Evolutionary conservation across 2,888 invertebrate genomes (phyloP).

Genomic region (Electrophaes corylata): DNA sequence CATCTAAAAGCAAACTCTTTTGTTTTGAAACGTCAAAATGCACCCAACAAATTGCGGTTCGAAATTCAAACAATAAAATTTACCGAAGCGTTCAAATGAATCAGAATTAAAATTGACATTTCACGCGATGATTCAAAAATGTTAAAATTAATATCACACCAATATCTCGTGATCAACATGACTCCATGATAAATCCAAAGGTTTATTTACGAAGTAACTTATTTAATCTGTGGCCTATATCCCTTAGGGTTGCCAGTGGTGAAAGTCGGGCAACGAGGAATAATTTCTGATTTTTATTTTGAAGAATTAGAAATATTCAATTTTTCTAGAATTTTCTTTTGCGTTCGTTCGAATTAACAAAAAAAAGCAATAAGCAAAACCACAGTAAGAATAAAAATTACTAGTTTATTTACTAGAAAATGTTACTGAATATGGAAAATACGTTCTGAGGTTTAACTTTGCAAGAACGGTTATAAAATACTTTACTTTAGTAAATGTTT

Average conservation of each 20-base stretch:
- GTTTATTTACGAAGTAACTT: conserved; percentile 52
- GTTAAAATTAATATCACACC: conserved; percentile 72
- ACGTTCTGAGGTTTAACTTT: no score
- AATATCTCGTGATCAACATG: conserved; percentile 74
- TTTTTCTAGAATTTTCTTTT: no score
- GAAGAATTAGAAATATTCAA: no score
- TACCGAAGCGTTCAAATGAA: conserved; percentile 59
- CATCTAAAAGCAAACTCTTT: conserved; percentile 1
- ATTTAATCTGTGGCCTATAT: conserved; percentile 45
- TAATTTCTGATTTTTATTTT: no score
- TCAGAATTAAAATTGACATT: conserved; percentile 77
- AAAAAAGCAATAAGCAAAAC: no score
- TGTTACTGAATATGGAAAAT: no score
- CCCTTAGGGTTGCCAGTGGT: conserved; percentile 37
- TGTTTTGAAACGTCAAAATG: conserved; percentile 23
- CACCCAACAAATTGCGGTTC: conserved; percentile 37
- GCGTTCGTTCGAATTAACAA: no score
- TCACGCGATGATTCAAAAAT: conserved; percentile 71
- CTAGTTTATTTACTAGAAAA: no score
- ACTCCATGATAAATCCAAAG: conserved; percentile 75
- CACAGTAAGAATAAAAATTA: no score
- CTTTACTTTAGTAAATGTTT: no score
- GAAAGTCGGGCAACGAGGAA: conserved; percentile 1
- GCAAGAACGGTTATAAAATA: no score
- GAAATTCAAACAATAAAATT: conserved; percentile 35